Evolutionary conservation across 2,797 vertebrate species (phyloP), one percentile per base, ranked within the genome.

Genomic region (Spatula clypeata): DNA sequence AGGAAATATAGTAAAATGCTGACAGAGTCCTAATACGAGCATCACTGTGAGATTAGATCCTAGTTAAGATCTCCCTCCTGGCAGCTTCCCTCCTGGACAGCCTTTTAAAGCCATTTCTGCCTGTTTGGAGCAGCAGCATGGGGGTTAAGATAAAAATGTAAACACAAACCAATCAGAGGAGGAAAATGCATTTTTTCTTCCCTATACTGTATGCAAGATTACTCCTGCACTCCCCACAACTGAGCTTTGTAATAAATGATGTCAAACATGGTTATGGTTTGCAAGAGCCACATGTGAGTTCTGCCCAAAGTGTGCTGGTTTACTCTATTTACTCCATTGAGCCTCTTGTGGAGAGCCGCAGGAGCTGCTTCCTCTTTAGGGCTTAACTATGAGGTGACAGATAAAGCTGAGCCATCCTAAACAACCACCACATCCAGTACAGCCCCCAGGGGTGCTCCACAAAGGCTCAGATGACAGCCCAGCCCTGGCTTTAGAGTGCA

Each of bases 1-100:
- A 88, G 45, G 77, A 73, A 85, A 70, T 5, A 55, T 38, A 76
- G 18, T 24, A 61, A 82, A 93, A 62, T 4, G 61, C 36, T 79
- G 24, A 73, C 74, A 24, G 23, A 91, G 7, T 36, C 47, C 38
- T 36, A 72, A 82, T 3, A 51, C 34, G n/a, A 31, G 27, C 72
- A 60, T 11, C 38, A 51, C n/a, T 54, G 55, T 38, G 18, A 62
- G 36, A 73, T 32, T 20, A 32, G 31, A 90, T 40, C 10, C 29
- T 32, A 71, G 18, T 49, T 77, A 44, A 77, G 47, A 83, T 31
- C 24, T 64, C 44, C 49, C 7, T 49, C 24, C 47, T 49, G 24
- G 23, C 47, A 49, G 24, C 24, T 26, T 49, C 47, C 47, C 49
- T 27, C 49, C 49, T 51, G 49, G 49, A 15, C 49, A 27, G 85